Evolutionary conservation across 2,888 invertebrate genomes (phyloP), one percentile per base, ranked within the genome.

Genomic region (Gastracanthus pulcherrimus): DNA sequence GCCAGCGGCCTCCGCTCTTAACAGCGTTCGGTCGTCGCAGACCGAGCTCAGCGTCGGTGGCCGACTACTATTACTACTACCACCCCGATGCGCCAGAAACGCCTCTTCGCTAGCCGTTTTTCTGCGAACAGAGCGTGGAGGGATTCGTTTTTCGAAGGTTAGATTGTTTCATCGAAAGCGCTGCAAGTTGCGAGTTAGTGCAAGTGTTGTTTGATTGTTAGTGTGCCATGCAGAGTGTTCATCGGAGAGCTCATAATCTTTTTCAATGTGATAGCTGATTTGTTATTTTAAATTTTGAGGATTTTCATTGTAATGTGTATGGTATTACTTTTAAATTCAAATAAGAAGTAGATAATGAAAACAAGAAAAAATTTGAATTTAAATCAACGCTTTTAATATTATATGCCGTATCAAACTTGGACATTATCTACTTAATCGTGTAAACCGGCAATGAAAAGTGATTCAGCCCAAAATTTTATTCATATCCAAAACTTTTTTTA

Each of bases 21-120:
- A 80, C 75, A 86, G 71, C 67, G 88, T 87, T 90, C 94, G 92
- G 85, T 95, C 95, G 60, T 94, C 94, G 41, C 76, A 64, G 58
- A 94, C 93, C 51, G 96, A 95, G 91, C 95, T 94, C 84, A 96
- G 91, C 31, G 97, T 97, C 71, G 97, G 96, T 88, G 97, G 94
- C 84, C 95, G 96, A 87, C 94, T 94, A 67, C 95, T 95, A n/a
- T n/a, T n/a, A n/a, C n/a, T n/a, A n/a, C n/a, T n/a, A n/a, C n/a
- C n/a, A n/a, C n/a, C 26, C 85, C 96, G 94, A 92, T 97, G 97
- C 82, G 97, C 97, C 62, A 97, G 95, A 92, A 96, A 97, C 85
- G 95, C 94, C 75, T 96, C 96, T 7, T 95, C 93, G 83, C 92
- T 92, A 36, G 92, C 91, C 36, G 89, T 88, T 80, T 92, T 88